A percentile compares a stretch with the other conserved stretches of the same genome.
phyloP scores from a whole-genome alignment of 2,888 invertebrate genomes.

The Sturmia bella region DNA sequence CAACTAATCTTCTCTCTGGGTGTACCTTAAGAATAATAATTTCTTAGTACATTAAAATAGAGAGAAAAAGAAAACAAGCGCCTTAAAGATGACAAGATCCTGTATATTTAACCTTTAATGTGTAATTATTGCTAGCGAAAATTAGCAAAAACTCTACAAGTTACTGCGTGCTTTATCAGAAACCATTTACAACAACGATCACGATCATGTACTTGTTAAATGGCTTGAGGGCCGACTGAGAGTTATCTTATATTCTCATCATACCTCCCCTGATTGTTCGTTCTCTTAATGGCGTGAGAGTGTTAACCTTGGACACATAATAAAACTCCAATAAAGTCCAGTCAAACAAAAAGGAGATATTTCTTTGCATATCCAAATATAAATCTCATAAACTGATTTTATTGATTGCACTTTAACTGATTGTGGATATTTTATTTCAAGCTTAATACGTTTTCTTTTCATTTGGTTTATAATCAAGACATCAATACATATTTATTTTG shows the following conservation, averaged over 20 bases:
- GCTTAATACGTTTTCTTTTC: conserved; percentile 4
- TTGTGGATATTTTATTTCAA: conserved; percentile 22
- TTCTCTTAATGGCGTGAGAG: conserved; percentile 3
- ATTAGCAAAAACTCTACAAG: not conserved
- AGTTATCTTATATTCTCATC: conserved; percentile 33
- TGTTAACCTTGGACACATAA: conserved; percentile 29
- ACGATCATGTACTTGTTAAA: conserved; percentile 25
- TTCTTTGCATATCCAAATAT: conserved; percentile 47
- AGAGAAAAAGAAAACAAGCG: too few relatives aligned
- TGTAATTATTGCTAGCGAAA: not conserved
- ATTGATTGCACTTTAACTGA: conserved; percentile 49
- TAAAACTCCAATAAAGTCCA: too few relatives aligned
- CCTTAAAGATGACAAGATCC: too few relatives aligned
- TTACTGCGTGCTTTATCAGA: not conserved
- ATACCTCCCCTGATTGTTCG: not conserved
- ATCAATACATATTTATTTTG: conserved; percentile 66
- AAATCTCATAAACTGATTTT: conserved; percentile 48
- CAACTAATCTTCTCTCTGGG: too few relatives aligned
- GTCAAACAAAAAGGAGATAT: not conserved
- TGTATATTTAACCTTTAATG: too few relatives aligned
- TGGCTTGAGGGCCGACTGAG: conserved; percentile 38
- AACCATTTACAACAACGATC: conserved; percentile 3
- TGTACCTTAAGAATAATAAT: too few relatives aligned
- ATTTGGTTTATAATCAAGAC: conserved; percentile 55
- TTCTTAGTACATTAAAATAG: too few relatives aligned